Base-by-base conservation (phyloP, 2,797 vertebrate species). In the Hippoglossus hippoglossus region DNA sequence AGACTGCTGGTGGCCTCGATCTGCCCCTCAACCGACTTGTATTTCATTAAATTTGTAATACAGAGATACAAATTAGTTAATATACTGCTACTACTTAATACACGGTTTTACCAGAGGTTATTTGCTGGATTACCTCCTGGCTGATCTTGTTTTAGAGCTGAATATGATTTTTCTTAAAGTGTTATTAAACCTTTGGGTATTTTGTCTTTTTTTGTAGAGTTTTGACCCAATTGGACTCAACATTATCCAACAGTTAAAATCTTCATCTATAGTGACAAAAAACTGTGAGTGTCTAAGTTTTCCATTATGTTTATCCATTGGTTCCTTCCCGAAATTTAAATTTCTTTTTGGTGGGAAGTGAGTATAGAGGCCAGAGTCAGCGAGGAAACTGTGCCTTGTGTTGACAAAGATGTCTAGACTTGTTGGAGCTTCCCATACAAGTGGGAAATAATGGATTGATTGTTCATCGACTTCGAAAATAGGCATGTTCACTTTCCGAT, bases 381-480 rank as follows among this genome's bases (percentile, higher is more conserved):
- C 1, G 8, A 52, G 56, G 58, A 63, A 83, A 75, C 44, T 62
- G 50, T 24, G 66, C 24, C n/a, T 75, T 24, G 25, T 78, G 36
- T 77, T 81, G 36, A 72, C 68, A 81, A 69, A 67, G 44, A 60
- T 1, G 57, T 89, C 87, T 83, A 81, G 88, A 85, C 88, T 77
- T 64, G 51, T 76, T 65, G 73, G 83, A 85, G 67, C 61, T 88
- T 81, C 74, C 51, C 53, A 39, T 73, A 66, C 34, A 3, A 26
- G 34, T 5, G 3, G 24, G 57, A 79, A 81, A 60, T 65, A 73
- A 80, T 62, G 41, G 46, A 70, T 66, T 50, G 58, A 83, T 86
- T 87, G 83, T 88, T 90, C 71, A 24, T 61, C 36, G 36, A 31
- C 56, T 71, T 34, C 46, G 7, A 84, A 75, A 67, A 79, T 77